Evolutionary conservation across 2,113 vertebrate species (phyloP).

Genomic region (Zootoca vivipara): DNA sequence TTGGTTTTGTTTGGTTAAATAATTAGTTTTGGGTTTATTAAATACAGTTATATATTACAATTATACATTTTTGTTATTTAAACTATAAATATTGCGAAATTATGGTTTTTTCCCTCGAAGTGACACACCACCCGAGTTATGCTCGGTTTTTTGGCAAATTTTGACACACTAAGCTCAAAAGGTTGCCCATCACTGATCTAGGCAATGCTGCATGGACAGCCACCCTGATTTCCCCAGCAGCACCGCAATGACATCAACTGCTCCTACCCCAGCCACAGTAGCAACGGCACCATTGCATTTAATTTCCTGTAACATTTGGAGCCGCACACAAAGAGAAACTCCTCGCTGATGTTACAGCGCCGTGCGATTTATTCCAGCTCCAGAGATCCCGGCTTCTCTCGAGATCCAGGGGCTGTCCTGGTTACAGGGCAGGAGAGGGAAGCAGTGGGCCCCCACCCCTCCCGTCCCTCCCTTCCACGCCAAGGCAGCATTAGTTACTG

Average conservation of each 20-base stretch:
- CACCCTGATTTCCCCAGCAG: not conserved
- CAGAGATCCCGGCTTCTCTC: not conserved
- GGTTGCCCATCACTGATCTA: too few relatives aligned
- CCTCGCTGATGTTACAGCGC: not conserved
- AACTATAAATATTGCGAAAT: too few relatives aligned
- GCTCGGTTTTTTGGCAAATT: too few relatives aligned
- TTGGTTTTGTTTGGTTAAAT: too few relatives aligned
- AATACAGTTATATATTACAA: too few relatives aligned
- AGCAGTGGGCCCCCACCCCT: not conserved
- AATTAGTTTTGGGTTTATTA: too few relatives aligned
- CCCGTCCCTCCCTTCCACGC: not conserved
- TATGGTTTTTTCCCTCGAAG: too few relatives aligned
- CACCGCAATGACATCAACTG: not conserved
- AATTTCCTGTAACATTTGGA: not conserved
- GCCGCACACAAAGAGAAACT: fast-evolving
- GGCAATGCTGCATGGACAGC: too few relatives aligned
- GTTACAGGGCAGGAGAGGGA: not conserved
- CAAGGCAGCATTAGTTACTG: not conserved
- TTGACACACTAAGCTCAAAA: too few relatives aligned
- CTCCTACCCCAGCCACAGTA: not conserved
- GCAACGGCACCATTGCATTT: not conserved
- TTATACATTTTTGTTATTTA: too few relatives aligned
- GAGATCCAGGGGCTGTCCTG: not conserved
- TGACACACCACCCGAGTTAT: too few relatives aligned
- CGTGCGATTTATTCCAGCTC: not conserved